Evolutionary conservation across 1,140 invertebrate species (phyloP).

Genomic region (Panulirus ornatus): DNA sequence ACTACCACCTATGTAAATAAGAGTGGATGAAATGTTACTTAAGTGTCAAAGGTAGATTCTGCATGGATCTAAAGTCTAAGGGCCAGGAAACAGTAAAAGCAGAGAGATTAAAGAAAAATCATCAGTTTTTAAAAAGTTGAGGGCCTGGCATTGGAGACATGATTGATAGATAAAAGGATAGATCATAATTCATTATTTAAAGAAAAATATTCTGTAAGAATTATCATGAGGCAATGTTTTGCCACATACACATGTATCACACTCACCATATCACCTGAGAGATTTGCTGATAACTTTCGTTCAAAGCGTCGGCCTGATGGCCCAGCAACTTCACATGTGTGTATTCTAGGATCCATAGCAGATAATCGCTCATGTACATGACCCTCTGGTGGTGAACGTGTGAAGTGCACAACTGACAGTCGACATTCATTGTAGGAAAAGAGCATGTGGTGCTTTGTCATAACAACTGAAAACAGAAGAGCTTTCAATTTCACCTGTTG

Average conservation of each 20-base stretch:
- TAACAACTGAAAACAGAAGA: conserved; percentile 80
- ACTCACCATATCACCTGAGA: conserved; percentile 81
- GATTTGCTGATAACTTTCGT: conserved; percentile 83
- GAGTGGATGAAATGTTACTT: conserved; percentile 23
- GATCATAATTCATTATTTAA: too few species aligned
- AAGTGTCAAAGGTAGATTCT: too few species aligned
- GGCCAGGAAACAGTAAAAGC: conserved; percentile 8
- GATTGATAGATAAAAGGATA: too few species aligned
- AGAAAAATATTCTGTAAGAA: too few species aligned
- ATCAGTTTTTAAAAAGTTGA: too few species aligned
- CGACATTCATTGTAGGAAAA: conserved; percentile 85
- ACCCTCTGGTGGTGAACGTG: conserved; percentile 79
- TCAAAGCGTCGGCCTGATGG: conserved; percentile 83
- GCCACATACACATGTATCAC: background rate
- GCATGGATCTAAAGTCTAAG: too few species aligned
- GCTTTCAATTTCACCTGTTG: too few species aligned
- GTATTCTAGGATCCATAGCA: conserved; percentile 82
- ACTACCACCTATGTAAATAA: conserved; percentile 85
- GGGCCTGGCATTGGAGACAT: too few species aligned
- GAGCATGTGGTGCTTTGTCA: conserved; percentile 83
- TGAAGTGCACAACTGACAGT: conserved; percentile 83
- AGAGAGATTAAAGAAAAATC: background rate
- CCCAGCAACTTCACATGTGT: conserved; percentile 81
- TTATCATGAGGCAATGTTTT: too few species aligned
- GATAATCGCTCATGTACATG: conserved; percentile 82